These are phyloP conservation scores for Microctenopoma stevenorrisi DNA, from an alignment of 2,797 vertebrate genomes.

Conservation along the genomic window DNA sequence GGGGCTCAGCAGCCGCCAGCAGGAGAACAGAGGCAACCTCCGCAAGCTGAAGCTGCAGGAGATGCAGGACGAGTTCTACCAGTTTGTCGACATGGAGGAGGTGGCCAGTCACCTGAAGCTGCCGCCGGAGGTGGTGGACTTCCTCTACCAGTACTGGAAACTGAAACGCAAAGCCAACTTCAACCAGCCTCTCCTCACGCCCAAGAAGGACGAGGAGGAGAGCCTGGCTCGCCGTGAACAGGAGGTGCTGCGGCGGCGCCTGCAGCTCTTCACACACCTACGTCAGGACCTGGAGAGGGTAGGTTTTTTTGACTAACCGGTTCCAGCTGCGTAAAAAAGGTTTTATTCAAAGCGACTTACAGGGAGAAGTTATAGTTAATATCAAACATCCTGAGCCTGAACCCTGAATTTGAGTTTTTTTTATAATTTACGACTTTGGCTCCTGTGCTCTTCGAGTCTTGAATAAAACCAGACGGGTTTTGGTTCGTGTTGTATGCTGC, in stretches of 20 bases:
- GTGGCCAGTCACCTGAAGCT: slow-evolving; percentile 87
- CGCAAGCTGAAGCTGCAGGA: slow-evolving; percentile 96
- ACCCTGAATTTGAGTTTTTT: too few species aligned
- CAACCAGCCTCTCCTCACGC: slow-evolving; percentile 95
- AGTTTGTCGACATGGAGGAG: slow-evolving; percentile 87
- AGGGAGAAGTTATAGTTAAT: too few species aligned
- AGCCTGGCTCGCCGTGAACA: slow-evolving; percentile 94
- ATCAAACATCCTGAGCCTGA: too few species aligned
- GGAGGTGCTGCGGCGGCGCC: slow-evolving; percentile 92
- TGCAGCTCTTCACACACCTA: slow-evolving; percentile 97
- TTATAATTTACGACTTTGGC: too few species aligned
- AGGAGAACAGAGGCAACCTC: slow-evolving; percentile 88
- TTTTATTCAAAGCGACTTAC: too few species aligned
- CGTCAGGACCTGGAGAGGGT: slow-evolving; percentile 98
- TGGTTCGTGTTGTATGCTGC: too few species aligned
- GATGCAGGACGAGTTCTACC: slow-evolving; percentile 95
- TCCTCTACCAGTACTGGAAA: slow-evolving; percentile 98
- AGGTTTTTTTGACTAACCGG: slow-evolving; percentile 60
- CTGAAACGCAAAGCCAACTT: slow-evolving; percentile 95
- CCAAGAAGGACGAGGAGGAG: slow-evolving; percentile 97
- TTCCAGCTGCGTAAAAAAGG: too few species aligned
- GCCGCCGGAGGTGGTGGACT: slow-evolving; percentile 87
- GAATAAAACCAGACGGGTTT: too few species aligned
- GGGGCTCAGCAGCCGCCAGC: slow-evolving; percentile 73
- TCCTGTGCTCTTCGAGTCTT: too few species aligned